Evolutionary conservation across 2,888 invertebrate genomes (phyloP), one percentile per base, ranked within the genome.

Genomic region (Lepidocyrtinus sp.): DNA sequence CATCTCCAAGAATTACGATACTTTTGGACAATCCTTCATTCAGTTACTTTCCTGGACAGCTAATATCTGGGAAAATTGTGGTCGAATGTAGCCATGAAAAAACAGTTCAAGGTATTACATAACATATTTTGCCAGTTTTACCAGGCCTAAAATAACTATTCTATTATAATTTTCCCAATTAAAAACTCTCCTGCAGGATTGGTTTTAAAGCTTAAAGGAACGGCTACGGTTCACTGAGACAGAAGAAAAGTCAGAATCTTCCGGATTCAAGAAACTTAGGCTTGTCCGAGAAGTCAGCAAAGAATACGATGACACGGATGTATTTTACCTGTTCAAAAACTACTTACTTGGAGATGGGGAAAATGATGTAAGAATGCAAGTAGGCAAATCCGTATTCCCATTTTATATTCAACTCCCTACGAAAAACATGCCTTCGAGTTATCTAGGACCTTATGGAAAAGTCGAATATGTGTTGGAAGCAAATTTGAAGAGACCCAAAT

Each of bases 381-480:
- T 92, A 22, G 96, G 96, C 0, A 91, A 91, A 82, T 92, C 94
- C 87, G 91, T 91, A 2, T 96, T 94, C 88, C 95, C 95, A 19
- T 96, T 96, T 87, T 92, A 92, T 9, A 95, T 93, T 87, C 91
- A 92, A 5, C 89, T 94, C 83, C 94, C 94, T 2, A 90, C 90
- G 75, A 65, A 46, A 26, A 92, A 93, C 80, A 90, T 95, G 77
- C 95, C 96, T 89, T 94, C 94, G 1, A 94, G 94, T 0, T 96
- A 94, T 88, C 94, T 93, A 88, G 93, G 94, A 0, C 90, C 93
- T 87, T 90, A 89, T 88, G 95, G 96, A 0, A 92, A 92, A 87
- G 91, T 96, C 55, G 91, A 94, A 15, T 97, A 96, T 87, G 92
- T 92, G 3, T 91, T 94, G 15, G 95, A 93, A 89, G 93, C 94